These are phyloP conservation scores for Hippocampus kuda DNA, from an alignment of 2,797 vertebrate species.

Conservation along the genomic window DNA sequence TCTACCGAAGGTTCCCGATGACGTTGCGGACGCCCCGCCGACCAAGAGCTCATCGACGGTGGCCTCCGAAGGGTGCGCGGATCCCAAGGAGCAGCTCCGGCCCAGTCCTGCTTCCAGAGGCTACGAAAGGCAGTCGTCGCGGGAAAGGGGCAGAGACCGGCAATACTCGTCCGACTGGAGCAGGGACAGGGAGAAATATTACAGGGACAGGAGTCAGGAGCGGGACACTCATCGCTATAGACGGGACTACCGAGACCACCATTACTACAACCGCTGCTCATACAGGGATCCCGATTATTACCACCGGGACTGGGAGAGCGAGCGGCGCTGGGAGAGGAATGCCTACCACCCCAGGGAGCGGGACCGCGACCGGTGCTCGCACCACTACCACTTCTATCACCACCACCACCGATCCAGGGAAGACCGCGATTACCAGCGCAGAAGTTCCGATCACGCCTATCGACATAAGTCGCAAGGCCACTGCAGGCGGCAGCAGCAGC, in stretches of 20 bases:
- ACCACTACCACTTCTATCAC: slow-evolving; percentile 46
- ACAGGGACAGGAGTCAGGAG: slow-evolving; percentile 60
- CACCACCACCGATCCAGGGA: slow-evolving; percentile 53
- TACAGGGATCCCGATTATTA: slow-evolving; percentile 39
- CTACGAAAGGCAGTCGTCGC: slow-evolving; percentile 33
- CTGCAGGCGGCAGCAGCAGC: slow-evolving; percentile 51
- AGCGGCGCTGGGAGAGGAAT: slow-evolving; percentile 40
- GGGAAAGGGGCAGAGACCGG: slow-evolving; percentile 8
- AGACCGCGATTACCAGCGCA: slow-evolving; percentile 51
- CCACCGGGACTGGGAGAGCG: slow-evolving; percentile 48
- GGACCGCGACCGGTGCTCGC: slow-evolving; percentile 43
- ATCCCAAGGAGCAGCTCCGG: slow-evolving; percentile 44
- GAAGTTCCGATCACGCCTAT: slow-evolving; percentile 46
- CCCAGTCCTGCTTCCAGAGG: slow-evolving; percentile 45
- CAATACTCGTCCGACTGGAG: slow-evolving; percentile 29
- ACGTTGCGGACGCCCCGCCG: slow-evolving; percentile 22
- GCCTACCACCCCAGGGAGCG: slow-evolving; percentile 42
- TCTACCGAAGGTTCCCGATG: slow-evolving; percentile 31
- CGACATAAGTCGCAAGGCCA: slow-evolving; percentile 50
- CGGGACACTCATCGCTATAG: slow-evolving; percentile 44
- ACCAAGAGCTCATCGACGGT: slow-evolving; percentile 34
- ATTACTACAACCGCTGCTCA: slow-evolving; percentile 25
- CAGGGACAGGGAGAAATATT: slow-evolving; percentile 48
- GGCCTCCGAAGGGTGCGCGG: slow-evolving; percentile 46
- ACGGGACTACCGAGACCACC: slow-evolving; percentile 38